Evolutionary conservation across 2,113 vertebrate species (phyloP).

Genomic region (Copsychus sechellarum): DNA sequence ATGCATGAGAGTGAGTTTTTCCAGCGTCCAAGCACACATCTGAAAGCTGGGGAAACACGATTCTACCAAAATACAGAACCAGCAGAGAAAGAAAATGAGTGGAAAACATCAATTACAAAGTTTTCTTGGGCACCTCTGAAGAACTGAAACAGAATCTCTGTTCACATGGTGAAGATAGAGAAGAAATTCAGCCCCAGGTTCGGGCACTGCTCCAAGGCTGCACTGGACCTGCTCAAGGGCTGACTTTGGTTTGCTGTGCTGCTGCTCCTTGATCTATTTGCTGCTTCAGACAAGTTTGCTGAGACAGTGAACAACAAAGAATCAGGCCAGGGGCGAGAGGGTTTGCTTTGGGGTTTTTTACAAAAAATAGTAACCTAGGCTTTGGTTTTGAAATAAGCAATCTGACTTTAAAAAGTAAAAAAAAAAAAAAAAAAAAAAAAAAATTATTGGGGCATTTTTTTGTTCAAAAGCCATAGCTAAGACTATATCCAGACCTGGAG

Average conservation of each 20-base stretch:
- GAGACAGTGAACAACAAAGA: not conserved
- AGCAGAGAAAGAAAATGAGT: slow-evolving; percentile 20
- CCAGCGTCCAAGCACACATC: not conserved
- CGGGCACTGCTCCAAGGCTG: not conserved
- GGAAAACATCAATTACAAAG: slow-evolving; percentile 37
- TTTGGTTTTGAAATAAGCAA: not conserved
- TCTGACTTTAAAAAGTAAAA: not conserved
- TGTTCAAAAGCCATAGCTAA: not conserved
- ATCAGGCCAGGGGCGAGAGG: not conserved
- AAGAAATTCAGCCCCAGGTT: not conserved
- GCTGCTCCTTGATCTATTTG: not conserved
- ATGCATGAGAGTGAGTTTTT: slow-evolving; percentile 51
- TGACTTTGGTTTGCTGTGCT: not conserved
- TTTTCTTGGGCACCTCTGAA: not conserved
- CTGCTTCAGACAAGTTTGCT: not conserved
- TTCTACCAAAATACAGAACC: slow-evolving; percentile 30
- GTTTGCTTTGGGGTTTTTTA: not conserved
- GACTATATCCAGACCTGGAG: not conserved
- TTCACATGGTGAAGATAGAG: not conserved
- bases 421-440: not conserved
- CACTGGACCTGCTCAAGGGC: not conserved
- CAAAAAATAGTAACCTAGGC: not conserved
- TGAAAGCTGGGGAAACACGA: slow-evolving; percentile 11
- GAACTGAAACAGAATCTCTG: not conserved
- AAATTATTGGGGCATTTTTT: not conserved